A percentile compares a stretch with the other conserved stretches of the same genome.
phyloP scores from a whole-genome alignment of 2,888 invertebrate species.

The Melangyna quadrimaculata region DNA sequence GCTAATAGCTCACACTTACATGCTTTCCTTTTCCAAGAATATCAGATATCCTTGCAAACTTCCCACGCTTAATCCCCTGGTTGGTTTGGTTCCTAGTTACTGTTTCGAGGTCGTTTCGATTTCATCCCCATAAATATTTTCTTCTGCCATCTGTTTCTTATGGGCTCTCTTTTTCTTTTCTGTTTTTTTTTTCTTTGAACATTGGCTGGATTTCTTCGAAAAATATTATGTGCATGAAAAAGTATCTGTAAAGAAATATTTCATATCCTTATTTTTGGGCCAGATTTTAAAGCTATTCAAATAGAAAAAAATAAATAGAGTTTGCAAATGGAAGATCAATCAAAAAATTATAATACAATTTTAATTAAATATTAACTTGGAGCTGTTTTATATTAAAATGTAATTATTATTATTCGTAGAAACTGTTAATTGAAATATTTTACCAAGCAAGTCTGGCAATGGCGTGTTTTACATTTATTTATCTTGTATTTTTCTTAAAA shows the following conservation, averaged over 20 bases:
- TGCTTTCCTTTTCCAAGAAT: background rate
- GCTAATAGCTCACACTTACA: constrained; percentile 16
- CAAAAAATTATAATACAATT: background rate
- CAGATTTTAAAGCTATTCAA: background rate
- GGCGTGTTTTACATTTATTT: too few relatives aligned
- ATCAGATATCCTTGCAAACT: background rate
- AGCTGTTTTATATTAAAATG: background rate
- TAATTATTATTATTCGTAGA: too few relatives aligned
- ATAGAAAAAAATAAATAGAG: background rate
- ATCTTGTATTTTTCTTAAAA: too few relatives aligned
- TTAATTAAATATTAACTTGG: background rate
- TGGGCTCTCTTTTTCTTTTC: background rate
- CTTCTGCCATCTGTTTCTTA: constrained; percentile 7
- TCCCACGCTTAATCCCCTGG: background rate
- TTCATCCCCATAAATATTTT: background rate
- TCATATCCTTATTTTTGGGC: background rate
- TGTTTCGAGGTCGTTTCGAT: constrained; percentile 14
- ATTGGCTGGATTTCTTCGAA: background rate
- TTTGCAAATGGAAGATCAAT: background rate
- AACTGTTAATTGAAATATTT: too few relatives aligned
- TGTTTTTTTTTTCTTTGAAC: background rate
- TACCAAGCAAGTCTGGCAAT: too few relatives aligned
- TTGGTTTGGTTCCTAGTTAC: constrained; percentile 19
- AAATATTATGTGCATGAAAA: background rate
- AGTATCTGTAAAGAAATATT: background rate